Conservation (phyloP, 2,113 vertebrate genomes). For the Lagopus muta region DNA sequence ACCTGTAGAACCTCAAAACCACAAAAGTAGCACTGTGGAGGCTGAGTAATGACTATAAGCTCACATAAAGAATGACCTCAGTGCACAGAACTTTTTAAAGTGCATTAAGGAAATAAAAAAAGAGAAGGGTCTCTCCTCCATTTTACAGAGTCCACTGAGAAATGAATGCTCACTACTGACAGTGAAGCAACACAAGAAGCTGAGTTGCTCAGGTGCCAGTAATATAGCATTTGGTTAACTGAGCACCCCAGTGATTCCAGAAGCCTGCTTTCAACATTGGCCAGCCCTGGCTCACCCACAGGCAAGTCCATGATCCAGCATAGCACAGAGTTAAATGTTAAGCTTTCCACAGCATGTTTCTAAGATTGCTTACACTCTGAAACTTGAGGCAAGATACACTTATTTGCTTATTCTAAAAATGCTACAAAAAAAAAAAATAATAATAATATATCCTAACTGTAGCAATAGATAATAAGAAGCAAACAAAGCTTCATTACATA, state of each 20-base stretch:
- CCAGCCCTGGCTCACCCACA: not conserved
- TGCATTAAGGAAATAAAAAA: not conserved
- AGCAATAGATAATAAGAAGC: not conserved
- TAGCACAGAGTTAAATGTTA: not conserved
- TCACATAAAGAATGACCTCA: not conserved
- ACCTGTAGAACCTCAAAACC: conserved; percentile 7
- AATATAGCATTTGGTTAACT: not conserved
- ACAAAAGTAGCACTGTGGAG: not conserved
- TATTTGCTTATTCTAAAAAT: not conserved
- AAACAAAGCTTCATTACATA: not conserved
- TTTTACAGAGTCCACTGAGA: not conserved
- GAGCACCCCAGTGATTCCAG: not conserved
- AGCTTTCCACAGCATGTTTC: not conserved
- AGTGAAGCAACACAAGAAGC: not conserved
- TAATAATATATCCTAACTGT: not conserved
- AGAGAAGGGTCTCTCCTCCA: not conserved
- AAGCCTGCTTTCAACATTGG: not conserved
- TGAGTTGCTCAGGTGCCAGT: not conserved
- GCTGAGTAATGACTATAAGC: not conserved
- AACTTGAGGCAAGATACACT: not conserved
- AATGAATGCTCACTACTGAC: not conserved
- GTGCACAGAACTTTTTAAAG: not conserved
- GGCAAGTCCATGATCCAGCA: not conserved
- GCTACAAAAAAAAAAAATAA: not conserved
- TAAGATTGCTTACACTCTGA: not conserved